Evolutionary conservation across 2,888 invertebrate genomes (phyloP), one percentile per base, ranked within the genome.

Genomic region (Teinopalpus imperialis): DNA sequence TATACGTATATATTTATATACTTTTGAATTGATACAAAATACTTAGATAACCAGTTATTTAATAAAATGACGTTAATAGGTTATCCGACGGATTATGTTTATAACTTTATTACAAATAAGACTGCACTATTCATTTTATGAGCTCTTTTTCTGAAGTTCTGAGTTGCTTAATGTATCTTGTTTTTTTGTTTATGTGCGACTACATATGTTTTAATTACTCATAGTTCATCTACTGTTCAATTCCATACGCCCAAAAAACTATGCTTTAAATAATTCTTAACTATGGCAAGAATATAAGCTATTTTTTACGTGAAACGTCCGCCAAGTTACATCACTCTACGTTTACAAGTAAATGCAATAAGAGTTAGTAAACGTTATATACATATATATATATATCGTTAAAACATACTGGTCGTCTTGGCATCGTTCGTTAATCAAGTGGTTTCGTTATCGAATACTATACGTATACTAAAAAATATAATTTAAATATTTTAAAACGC

Each of bases 361-460:
- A 3, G 3, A 35, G 6, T 24, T 31, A 29, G 10, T 12, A 26
- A 16, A 13, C 26, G 13, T 14, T 26, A 40, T 23, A n/a, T n/a
- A n/a, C n/a, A n/a, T n/a, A n/a, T n/a, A n/a, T n/a, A n/a, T n/a
- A 13, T 13, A 27, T 7, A 13, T 12, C 23, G 13, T 34, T 12
- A 18, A 32, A 29, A 40, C 9, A 43, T 34, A 23, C 29, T 31
- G 8, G 8, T 32, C 30, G 18, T 16, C 9, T 37, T 18, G 23
- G 24, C 30, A 18, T 44, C 23, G 44, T 35, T 44, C 40, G 40
- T 44, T 39, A 30, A 8, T 41, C 8, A 20, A 60, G 81, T 78
- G 75, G 75, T 69, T 59, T 66, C 52, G 49, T 63, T 67, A 60
- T 68, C 66, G 62, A 69, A 72, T 70, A 68, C 47, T 54, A 56